phyloP scores from a whole-genome alignment of 2,888 invertebrate genomes.

The Abrostola tripartita region DNA sequence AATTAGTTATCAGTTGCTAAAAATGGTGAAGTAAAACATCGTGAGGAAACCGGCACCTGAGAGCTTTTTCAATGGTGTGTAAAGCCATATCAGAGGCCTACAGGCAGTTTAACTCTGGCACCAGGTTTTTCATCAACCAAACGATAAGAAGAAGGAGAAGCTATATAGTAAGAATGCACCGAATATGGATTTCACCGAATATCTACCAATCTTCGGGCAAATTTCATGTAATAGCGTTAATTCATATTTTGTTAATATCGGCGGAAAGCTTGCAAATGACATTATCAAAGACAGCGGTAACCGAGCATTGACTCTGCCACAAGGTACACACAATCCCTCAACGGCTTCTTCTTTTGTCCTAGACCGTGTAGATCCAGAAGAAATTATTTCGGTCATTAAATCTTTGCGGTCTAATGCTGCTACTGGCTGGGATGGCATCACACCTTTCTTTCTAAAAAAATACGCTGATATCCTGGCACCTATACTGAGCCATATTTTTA shows the following conservation, averaged over 20 bases:
- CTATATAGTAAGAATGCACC: background rate
- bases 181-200: background rate
- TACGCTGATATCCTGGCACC: too few relatives aligned
- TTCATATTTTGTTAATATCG: too few relatives aligned
- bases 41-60: too few relatives aligned
- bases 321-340: background rate
- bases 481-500: too few relatives aligned
- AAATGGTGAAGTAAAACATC: too few relatives aligned
- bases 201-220: too few relatives aligned
- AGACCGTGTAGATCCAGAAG: background rate
- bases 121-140: too few relatives aligned
- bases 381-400: slow-evolving; percentile 4
- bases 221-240: background rate
- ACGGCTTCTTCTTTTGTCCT: slow-evolving; percentile 9
- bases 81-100: too few relatives aligned
- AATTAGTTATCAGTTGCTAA: too few relatives aligned
- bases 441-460: slow-evolving; percentile 9
- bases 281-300: background rate
- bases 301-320: background rate
- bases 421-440: slow-evolving; percentile 18
- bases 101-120: too few relatives aligned
- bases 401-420: slow-evolving; percentile 9
- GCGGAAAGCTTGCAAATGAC: background rate
- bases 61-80: too few relatives aligned
- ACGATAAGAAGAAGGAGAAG: too few relatives aligned